Conservation (phyloP, 2,113 vertebrate species). For the Choloepus hoffmanni region DNA sequence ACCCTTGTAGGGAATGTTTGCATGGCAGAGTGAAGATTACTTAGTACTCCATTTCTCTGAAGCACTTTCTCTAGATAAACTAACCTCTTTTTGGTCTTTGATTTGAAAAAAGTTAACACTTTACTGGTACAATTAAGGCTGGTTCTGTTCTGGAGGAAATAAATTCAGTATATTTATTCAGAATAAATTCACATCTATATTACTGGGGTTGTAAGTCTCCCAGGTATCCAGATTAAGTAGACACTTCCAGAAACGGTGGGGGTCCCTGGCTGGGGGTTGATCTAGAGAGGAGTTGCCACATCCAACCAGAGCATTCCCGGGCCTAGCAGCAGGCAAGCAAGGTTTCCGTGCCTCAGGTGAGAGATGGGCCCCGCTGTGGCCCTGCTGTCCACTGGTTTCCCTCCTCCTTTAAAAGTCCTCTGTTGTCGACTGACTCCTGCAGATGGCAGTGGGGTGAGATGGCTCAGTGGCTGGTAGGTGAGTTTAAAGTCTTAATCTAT, state of each 20-base stretch:
- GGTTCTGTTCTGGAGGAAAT: slow-evolving; percentile 47
- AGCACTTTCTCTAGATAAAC: slow-evolving; percentile 42
- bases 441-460: slow-evolving; percentile 16
- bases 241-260: not conserved
- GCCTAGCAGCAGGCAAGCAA: not conserved
- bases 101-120: slow-evolving; percentile 58
- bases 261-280: not conserved
- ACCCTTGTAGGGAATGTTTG: not conserved
- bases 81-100: slow-evolving; percentile 16
- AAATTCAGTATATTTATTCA: slow-evolving; percentile 72
- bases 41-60: slow-evolving; percentile 7
- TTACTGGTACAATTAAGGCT: slow-evolving; percentile 53
- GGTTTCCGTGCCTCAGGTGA: not conserved
- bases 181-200: slow-evolving; percentile 80
- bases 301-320: not conserved
- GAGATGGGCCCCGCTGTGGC: not conserved
- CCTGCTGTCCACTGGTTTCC: not conserved
- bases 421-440: not conserved
- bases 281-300: not conserved
- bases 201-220: slow-evolving; percentile 76
- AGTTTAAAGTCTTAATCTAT: slow-evolving; percentile 90
- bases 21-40: not conserved
- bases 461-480: slow-evolving; percentile 66
- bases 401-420: not conserved
- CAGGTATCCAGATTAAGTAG: not conserved